These are phyloP conservation scores for Meteorus cinctellus DNA, from an alignment of 2,888 invertebrate species.

Conservation along the genomic window DNA sequence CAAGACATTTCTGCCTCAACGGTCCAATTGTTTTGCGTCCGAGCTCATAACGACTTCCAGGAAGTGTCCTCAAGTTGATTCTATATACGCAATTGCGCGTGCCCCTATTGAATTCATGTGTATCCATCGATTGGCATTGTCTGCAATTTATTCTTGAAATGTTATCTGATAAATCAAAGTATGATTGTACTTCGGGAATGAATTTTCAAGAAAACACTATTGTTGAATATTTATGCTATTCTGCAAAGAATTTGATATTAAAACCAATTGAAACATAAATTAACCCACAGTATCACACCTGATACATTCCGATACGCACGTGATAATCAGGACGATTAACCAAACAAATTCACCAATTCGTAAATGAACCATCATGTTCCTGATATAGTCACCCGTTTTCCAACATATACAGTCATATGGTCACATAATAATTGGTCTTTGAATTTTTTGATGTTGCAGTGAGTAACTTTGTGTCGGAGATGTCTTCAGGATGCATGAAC, in stretches of 20 bases:
- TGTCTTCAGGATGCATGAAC: conserved; percentile 62
- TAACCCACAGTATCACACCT: too few relatives aligned
- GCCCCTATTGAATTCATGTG: neutral
- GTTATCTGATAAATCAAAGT: conserved; percentile 8
- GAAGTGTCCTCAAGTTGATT: conserved; percentile 24
- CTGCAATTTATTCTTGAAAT: conserved; percentile 16
- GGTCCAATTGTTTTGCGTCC: conserved; percentile 22
- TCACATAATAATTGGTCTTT: neutral
- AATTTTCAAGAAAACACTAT: neutral
- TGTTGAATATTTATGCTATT: neutral
- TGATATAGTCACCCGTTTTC: neutral
- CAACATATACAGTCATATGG: neutral
- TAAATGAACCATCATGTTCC: too few relatives aligned
- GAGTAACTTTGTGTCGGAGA: conserved; percentile 64
- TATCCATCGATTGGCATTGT: conserved; percentile 36
- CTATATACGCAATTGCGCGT: neutral
- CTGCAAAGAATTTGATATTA: too few relatives aligned
- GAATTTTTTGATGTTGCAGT: conserved; percentile 56
- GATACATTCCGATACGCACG: too few relatives aligned
- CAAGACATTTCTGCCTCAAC: conserved; percentile 31
- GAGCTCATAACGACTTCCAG: conserved; percentile 32
- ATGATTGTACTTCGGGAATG: neutral
- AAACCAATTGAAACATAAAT: too few relatives aligned
- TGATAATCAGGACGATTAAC: too few relatives aligned
- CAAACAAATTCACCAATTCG: too few relatives aligned